Conservation (phyloP, 2,888 invertebrate genomes). For the Apotomis turbidana region DNA sequence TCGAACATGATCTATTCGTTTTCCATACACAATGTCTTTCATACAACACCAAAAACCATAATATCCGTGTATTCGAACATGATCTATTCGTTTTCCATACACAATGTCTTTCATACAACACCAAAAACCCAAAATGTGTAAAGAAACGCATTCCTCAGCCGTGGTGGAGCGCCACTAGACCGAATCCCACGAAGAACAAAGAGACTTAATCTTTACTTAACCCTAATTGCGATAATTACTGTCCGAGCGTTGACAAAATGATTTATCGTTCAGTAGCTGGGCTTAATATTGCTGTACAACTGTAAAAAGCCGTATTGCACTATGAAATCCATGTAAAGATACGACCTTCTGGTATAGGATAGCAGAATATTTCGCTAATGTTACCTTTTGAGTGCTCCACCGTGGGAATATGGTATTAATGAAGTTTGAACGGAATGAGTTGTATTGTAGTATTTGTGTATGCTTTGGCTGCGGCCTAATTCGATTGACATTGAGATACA, state of each 20-base stretch:
- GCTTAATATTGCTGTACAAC: constrained; percentile 43
- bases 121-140: constrained; percentile 1
- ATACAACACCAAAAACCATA: background rate
- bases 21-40: background rate
- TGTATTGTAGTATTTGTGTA: background rate
- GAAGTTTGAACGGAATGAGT: constrained; percentile 38
- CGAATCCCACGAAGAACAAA: constrained; percentile 64
- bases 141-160: constrained; percentile 29
- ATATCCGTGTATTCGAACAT: no score
- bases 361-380: constrained; percentile 61
- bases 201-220: constrained; percentile 76
- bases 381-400: constrained; percentile 49
- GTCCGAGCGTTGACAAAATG: constrained; percentile 67
- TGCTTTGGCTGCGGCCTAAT: no score
- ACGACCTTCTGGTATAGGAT: no score
- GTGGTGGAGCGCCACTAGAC: constrained; percentile 39
- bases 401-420: constrained; percentile 61
- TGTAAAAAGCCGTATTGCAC: no score
- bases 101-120: background rate
- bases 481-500: no score
- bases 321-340: no score
- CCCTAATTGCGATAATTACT: constrained; percentile 81
- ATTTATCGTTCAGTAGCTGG: constrained; percentile 65
- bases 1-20: background rate
- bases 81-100: background rate